Evolutionary conservation across 1,140 invertebrate genomes (phyloP).

Genomic region (Muscidifurax raptorellus): DNA sequence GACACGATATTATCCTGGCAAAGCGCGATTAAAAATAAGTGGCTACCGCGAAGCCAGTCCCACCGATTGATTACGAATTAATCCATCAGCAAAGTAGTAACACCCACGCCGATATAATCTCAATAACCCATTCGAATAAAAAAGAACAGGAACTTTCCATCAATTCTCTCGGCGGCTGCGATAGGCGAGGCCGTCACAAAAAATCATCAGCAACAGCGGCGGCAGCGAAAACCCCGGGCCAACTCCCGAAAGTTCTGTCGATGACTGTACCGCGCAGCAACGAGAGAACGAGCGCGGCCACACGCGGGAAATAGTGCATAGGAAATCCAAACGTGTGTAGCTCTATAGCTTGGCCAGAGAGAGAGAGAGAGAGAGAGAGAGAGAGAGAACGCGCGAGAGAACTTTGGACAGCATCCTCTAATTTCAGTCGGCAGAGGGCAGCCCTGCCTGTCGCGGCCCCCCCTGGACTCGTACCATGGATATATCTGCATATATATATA

Average conservation of each 20-base stretch:
- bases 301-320: slow-evolving; percentile 67
- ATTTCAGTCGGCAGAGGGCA: slow-evolving; percentile 67
- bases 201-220: background rate
- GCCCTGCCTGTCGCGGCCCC: slow-evolving; percentile 28
- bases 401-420: slow-evolving; percentile 68
- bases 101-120: too few relatives aligned
- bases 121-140: too few relatives aligned
- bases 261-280: slow-evolving; percentile 31
- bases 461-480: slow-evolving; percentile 11
- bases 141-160: too few relatives aligned
- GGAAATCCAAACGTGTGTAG: slow-evolving; percentile 69
- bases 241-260: slow-evolving; percentile 18
- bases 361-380: background rate
- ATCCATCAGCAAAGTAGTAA: too few relatives aligned
- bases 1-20: too few relatives aligned
- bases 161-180: background rate
- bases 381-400: slow-evolving; percentile 36
- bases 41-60: too few relatives aligned
- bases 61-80: too few relatives aligned
- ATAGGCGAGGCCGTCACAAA: background rate
- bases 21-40: too few relatives aligned
- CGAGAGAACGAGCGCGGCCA: slow-evolving; percentile 52
- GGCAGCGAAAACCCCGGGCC: background rate
- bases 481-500: background rate
- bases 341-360: slow-evolving; percentile 46